A percentile compares a stretch with the other conserved stretches of the same genome.
Conservation (phyloP, 2,113 vertebrate genomes). For the Bolborhynchus lineola region DNA sequence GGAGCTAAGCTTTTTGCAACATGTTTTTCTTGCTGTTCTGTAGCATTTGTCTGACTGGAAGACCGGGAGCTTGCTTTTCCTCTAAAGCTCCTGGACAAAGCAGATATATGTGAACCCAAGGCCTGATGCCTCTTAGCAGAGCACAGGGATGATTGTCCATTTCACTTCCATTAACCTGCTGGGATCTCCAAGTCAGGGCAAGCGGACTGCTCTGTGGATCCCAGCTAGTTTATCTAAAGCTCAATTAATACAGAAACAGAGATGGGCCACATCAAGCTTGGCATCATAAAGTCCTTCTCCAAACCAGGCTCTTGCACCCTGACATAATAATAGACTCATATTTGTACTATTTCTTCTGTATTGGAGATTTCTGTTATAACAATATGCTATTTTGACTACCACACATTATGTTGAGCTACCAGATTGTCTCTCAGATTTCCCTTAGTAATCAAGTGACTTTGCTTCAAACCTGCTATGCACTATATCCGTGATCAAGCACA, state of each 20-base stretch:
- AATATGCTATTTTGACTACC: neutral
- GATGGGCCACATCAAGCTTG: neutral
- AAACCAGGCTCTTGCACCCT: neutral
- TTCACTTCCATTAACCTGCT: neutral
- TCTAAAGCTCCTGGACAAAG: neutral
- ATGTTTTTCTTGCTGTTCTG: neutral
- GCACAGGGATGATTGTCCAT: neutral
- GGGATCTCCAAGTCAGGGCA: neutral
- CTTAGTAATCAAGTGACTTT: neutral
- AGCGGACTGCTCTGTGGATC: neutral
- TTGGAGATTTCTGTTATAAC: neutral
- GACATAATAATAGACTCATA: neutral
- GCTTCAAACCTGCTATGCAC: neutral
- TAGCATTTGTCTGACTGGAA: neutral
- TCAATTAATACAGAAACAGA: neutral
- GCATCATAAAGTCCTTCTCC: neutral
- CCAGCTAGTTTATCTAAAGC: neutral
- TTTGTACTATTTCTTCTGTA: neutral
- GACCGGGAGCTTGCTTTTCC: neutral
- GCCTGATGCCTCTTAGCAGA: neutral
- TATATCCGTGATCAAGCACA: neutral
- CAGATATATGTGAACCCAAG: neutral
- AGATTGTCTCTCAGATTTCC: neutral
- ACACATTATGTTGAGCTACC: neutral
- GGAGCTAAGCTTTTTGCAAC: neutral